phyloP scores from a whole-genome alignment of 2,797 vertebrate genomes.

The Poecile montanus region DNA sequence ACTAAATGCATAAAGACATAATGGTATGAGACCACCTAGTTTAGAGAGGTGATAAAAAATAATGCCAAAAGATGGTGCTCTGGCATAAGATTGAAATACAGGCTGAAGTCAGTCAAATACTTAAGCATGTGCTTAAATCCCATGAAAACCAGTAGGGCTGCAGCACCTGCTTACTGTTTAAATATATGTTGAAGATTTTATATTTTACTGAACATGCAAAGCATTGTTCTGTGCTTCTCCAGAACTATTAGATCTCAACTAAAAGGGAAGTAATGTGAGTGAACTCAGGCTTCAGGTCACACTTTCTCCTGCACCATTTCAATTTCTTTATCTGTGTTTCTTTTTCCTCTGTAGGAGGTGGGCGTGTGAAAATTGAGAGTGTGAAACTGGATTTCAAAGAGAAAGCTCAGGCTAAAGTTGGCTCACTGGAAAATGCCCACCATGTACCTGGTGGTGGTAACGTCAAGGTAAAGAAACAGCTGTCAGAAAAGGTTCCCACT shows the following conservation, averaged over 20 bases:
- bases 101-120: background rate
- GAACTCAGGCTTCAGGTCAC: background rate
- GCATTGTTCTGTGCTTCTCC: background rate
- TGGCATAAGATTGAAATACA: background rate
- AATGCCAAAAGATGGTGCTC: background rate
- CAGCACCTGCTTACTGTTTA: background rate
- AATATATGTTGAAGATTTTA: background rate
- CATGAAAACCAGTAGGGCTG: background rate
- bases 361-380: slow-evolving; percentile 93
- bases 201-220: background rate
- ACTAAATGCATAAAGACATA: background rate
- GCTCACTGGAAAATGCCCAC: slow-evolving; percentile 94
- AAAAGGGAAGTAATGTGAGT: background rate
- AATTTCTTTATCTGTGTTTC: background rate
- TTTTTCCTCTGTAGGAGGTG: slow-evolving; percentile 83
- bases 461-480: slow-evolving; percentile 80
- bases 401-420: slow-evolving; percentile 97
- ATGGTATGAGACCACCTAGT: background rate
- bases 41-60: background rate
- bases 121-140: background rate
- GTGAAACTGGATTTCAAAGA: slow-evolving; percentile 99
- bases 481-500: background rate
- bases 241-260: background rate
- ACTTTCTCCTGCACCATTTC: background rate
- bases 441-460: slow-evolving; percentile 91